Base-by-base conservation (phyloP, 2,888 invertebrate species). In the Alviniconcha strummeri region DNA sequence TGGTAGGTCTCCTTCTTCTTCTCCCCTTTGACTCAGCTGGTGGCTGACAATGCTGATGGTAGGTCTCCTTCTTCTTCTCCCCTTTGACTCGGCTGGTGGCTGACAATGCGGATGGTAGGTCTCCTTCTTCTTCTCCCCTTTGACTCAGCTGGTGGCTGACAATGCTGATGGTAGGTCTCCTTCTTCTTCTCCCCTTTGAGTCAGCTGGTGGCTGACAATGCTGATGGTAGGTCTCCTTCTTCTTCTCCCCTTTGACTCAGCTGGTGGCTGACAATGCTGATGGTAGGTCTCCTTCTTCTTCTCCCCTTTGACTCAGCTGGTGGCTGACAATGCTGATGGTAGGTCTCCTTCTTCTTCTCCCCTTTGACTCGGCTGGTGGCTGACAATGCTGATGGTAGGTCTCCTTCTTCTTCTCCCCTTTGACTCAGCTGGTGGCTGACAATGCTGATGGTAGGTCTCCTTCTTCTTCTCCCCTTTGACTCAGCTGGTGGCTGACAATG, bases 41-140 rank as follows among this genome's bases (percentile, higher is more conserved):
- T 69, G 57, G 69, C 77, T 9, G 82, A 82, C 15, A 52, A 71
- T 7, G 77, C 82, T 13, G 56, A 77, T 54, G 82, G 82, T 82
- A 69, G 8, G 57, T n/a, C 36, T 36, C 36, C 36, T 36, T 36
- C 36, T n/a, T n/a, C n/a, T n/a, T n/a, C n/a, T n/a, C n/a, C n/a
- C n/a, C n/a, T n/a, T n/a, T n/a, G n/a, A n/a, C n/a, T n/a, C n/a
- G n/a, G 56, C 8, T 82, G 13, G n/a, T 69, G 57, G 69, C 77
- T 9, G 82, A 82, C 15, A 52, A 71, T 7, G 77, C 82, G 6
- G 56, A 77, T 54, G 82, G 82, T 82, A 69, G 8, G 57, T n/a
- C 36, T 36, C 36, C 36, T 36, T 36, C 36, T n/a, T n/a, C n/a
- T n/a, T n/a, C n/a, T n/a, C n/a, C n/a, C n/a, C n/a, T n/a, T n/a